Conservation (phyloP, 2,113 vertebrate genomes). For the Raphicerus campestris region DNA sequence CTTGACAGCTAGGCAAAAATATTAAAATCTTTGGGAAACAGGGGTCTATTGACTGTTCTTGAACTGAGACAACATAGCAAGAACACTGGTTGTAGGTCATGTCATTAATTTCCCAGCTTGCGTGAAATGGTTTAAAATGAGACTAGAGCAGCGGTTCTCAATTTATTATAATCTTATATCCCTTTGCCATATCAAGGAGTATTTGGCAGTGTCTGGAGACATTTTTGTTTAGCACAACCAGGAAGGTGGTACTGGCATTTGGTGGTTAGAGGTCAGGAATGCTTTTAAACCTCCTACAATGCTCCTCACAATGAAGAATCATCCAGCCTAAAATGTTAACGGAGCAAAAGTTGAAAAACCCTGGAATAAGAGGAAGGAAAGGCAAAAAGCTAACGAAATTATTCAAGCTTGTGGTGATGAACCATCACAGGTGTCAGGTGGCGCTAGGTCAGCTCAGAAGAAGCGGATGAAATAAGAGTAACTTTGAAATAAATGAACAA, state of each 20-base stretch:
- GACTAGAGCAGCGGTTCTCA: background rate
- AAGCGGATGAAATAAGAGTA: background rate
- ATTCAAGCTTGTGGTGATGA: background rate
- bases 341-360: background rate
- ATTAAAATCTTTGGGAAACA: background rate
- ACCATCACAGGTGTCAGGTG: background rate
- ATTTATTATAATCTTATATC: background rate
- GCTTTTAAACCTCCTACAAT: background rate
- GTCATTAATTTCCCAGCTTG: background rate
- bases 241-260: background rate
- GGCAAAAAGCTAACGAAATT: background rate
- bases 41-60: background rate
- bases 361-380: background rate
- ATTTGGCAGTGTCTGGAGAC: background rate
- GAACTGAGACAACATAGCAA: background rate
- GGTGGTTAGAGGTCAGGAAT: background rate
- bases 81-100: background rate
- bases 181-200: background rate
- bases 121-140: background rate
- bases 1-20: slow-evolving; percentile 6
- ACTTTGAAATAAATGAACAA: background rate
- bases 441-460: background rate
- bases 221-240: background rate
- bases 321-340: background rate
- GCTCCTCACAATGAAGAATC: background rate